A percentile compares a stretch with the other conserved stretches of the same genome.
phyloP scores from a whole-genome alignment of 2,888 invertebrate species.

The Dicyrtoma fusca region DNA sequence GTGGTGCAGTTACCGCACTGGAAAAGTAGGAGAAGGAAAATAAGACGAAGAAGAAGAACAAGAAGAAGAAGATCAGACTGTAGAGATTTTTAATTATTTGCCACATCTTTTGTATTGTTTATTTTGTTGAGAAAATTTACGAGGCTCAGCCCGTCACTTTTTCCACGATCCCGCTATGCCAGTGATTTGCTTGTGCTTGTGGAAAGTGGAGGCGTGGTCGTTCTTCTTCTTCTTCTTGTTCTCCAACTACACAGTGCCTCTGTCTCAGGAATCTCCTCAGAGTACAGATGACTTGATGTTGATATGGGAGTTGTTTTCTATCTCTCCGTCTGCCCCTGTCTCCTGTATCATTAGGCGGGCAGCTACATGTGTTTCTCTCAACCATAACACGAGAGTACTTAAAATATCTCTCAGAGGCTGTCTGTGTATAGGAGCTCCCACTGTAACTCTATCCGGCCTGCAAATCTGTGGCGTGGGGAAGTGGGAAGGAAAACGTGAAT shows the following conservation, averaged over 20 bases:
- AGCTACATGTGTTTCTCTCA: no score
- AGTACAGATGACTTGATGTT: neutral
- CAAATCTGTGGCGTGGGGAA: no score
- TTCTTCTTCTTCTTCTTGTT: neutral
- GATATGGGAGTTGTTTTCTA: neutral
- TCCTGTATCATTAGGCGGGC: neutral
- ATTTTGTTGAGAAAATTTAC: constrained; percentile 42
- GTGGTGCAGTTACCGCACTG: no score
- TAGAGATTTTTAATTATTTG: constrained; percentile 43
- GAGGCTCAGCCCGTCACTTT: constrained; percentile 40
- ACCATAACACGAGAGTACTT: no score
- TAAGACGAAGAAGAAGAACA: no score
- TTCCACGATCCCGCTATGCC: neutral
- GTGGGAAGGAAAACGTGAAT: no score
- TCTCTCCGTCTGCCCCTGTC: neutral
- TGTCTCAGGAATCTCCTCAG: neutral
- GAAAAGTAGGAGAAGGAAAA: constrained; percentile 10
- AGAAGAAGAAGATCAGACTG: constrained; percentile 6
- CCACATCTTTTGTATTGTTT: constrained; percentile 43
- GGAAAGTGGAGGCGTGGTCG: constrained; percentile 23
- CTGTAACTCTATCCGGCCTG: no score
- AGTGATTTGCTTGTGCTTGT: neutral
- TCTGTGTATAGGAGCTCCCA: no score
- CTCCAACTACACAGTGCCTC: neutral
- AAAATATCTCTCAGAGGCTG: no score